Percentiles rank a stretch among this genome's conserved stretches.
Evolutionary conservation across 2,888 invertebrate genomes (phyloP).

Genomic region (Stenurella melanura): DNA sequence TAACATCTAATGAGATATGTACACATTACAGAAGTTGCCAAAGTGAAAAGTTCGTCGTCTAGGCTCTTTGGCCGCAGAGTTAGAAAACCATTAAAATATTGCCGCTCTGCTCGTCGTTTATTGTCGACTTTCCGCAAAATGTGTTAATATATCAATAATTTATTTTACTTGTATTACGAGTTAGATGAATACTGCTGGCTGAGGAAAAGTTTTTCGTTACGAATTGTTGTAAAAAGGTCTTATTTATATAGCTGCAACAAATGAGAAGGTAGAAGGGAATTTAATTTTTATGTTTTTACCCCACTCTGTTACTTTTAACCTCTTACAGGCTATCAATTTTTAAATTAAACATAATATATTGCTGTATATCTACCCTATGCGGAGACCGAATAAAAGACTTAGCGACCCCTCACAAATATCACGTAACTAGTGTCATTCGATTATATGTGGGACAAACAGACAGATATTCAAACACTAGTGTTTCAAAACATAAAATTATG

Average conservation of each 20-base stretch:
- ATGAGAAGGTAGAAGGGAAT: not conserved
- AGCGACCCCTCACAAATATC: no score
- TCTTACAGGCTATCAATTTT: no score
- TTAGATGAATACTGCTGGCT: not conserved
- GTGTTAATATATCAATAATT: conserved; percentile 16
- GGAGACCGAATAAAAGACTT: no score
- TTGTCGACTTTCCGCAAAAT: conserved; percentile 20
- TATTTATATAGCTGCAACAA: not conserved
- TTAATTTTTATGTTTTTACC: not conserved
- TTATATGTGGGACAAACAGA: no score
- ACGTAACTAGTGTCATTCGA: no score
- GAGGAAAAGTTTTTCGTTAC: not conserved
- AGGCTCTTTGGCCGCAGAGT: conserved; percentile 38
- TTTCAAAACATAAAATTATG: no score
- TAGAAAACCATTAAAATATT: conserved; percentile 35
- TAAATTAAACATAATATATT: no score
- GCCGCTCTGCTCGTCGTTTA: conserved; percentile 8
- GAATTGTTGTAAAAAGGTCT: not conserved
- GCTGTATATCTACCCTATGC: no score
- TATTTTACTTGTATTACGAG: conserved; percentile 2
- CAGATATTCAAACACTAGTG: no score
- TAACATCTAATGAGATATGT: conserved; percentile 60
- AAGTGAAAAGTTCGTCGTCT: conserved; percentile 56
- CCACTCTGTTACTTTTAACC: no score
- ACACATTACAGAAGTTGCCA: conserved; percentile 56